Conservation (phyloP, 2,113 vertebrate genomes). For the Spheniscus mendiculus region DNA sequence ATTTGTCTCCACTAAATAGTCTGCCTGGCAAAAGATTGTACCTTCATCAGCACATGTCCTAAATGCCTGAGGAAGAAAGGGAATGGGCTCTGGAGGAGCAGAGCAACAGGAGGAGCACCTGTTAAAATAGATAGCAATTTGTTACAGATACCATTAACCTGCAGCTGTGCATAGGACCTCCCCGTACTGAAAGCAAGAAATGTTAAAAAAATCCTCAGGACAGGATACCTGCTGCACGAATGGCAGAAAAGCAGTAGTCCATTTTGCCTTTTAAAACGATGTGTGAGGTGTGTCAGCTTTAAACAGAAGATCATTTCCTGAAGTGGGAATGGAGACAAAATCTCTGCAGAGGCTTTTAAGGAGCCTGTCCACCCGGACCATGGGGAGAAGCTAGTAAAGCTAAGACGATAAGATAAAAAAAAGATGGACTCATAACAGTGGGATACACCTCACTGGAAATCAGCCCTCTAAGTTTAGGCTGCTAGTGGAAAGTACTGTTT, state of each 20-base stretch:
- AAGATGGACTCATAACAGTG: background rate
- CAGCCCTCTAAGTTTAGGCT: background rate
- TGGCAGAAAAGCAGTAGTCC: background rate
- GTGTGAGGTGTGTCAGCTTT: background rate
- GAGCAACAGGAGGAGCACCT: conserved; percentile 31
- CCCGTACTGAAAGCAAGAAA: background rate
- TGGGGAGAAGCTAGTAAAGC: background rate
- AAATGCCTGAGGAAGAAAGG: background rate
- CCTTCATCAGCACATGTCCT: background rate
- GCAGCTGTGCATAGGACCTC: conserved; percentile 20
- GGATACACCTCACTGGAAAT: background rate
- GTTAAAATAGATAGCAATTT: conserved; percentile 60
- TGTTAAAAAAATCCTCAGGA: background rate
- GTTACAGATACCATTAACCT: conserved; percentile 14
- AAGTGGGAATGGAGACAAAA: background rate
- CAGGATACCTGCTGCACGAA: background rate
- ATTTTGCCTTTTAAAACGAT: background rate
- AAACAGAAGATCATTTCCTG: background rate
- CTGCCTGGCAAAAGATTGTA: background rate
- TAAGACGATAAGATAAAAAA: background rate
- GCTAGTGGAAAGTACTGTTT: background rate
- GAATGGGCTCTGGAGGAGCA: background rate
- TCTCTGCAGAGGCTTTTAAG: background rate
- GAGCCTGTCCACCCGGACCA: background rate
- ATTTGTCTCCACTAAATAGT: background rate